A percentile compares a stretch with the other conserved stretches of the same genome.
Conservation (phyloP, 2,113 vertebrate genomes). For the Centropus unirufus region DNA sequence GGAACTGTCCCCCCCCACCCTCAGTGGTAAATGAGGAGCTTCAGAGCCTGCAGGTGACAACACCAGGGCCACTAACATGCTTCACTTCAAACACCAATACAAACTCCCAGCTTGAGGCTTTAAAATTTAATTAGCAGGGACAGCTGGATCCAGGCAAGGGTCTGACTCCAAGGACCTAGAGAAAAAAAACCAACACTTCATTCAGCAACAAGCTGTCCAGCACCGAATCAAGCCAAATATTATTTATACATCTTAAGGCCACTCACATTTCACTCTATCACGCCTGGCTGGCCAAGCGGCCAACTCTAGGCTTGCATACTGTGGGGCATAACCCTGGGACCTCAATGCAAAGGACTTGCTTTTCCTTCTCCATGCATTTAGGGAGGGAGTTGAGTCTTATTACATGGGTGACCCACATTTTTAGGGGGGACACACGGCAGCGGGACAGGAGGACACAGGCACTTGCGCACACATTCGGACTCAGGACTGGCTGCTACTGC, state of each 20-base stretch:
- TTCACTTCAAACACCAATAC: not conserved
- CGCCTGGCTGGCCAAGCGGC: not conserved
- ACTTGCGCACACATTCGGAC: fast-evolving
- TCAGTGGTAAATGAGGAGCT: not conserved
- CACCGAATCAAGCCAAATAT: not conserved
- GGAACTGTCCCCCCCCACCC: fast-evolving
- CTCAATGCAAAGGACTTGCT: fast-evolving
- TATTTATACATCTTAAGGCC: not conserved
- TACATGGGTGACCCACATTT: not conserved
- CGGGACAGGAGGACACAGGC: not conserved
- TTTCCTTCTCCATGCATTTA: not conserved
- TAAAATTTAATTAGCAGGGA: constrained; percentile 40
- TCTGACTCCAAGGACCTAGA: not conserved
- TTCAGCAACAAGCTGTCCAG: not conserved
- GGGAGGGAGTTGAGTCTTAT: not conserved
- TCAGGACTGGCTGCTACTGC: not conserved
- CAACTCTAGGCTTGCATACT: not conserved
- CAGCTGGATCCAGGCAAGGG: not conserved
- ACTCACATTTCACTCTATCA: not conserved
- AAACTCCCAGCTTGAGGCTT: constrained; percentile 9
- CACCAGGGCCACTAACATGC: fast-evolving
- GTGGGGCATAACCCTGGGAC: fast-evolving
- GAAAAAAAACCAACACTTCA: not conserved
- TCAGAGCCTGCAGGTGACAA: not conserved
- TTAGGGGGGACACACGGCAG: not conserved